phyloP scores from a whole-genome alignment of 37 sponge, comb jelly and placozoan species.

The Tethya wilhelma region DNA sequence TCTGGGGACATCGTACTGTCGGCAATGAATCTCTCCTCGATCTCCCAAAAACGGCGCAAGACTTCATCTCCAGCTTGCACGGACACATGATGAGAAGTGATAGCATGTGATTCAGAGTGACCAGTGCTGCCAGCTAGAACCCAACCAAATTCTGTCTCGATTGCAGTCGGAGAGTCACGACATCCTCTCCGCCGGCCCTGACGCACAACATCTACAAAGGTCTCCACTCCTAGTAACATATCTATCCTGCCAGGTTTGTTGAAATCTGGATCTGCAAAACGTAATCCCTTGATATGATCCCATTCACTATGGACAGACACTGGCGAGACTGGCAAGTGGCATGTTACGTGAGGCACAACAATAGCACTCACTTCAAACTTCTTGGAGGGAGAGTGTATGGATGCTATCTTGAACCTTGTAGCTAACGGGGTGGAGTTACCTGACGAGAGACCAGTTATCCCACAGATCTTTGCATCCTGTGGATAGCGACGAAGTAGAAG shows the following conservation, averaged over 20 bases:
- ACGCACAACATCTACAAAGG: constrained; percentile 19
- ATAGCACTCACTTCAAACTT: constrained; percentile 27
- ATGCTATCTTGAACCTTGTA: constrained; percentile 20
- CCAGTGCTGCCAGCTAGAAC: constrained; percentile 31
- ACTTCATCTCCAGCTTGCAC: constrained; percentile 33
- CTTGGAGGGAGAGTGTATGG: constrained; percentile 1
- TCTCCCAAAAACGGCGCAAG: constrained; percentile 48
- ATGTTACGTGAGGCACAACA: constrained; percentile 34
- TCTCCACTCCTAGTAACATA: constrained; percentile 23
- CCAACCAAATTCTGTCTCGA: constrained; percentile 59
- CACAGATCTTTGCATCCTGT: constrained; percentile 20
- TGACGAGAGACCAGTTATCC: constrained; percentile 18
- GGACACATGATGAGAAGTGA: background rate
- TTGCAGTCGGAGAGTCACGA: constrained; percentile 19
- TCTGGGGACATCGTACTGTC: constrained; percentile 13
- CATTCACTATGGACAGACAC: constrained; percentile 2
- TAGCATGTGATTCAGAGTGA: background rate
- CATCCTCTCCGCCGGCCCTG: constrained; percentile 33
- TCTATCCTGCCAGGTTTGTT: constrained; percentile 35
- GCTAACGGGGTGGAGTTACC: constrained; percentile 2
- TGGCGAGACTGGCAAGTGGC: constrained; percentile 31
- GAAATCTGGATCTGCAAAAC: constrained; percentile 30
- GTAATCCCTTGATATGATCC: constrained; percentile 15
- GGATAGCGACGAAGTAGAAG: constrained; percentile 7
- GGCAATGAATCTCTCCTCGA: constrained; percentile 24